Evolutionary conservation across 30 jellyfish, hydroid and myxozoan genomes (phyloP).

Genomic region (Aurelia coerulea): DNA sequence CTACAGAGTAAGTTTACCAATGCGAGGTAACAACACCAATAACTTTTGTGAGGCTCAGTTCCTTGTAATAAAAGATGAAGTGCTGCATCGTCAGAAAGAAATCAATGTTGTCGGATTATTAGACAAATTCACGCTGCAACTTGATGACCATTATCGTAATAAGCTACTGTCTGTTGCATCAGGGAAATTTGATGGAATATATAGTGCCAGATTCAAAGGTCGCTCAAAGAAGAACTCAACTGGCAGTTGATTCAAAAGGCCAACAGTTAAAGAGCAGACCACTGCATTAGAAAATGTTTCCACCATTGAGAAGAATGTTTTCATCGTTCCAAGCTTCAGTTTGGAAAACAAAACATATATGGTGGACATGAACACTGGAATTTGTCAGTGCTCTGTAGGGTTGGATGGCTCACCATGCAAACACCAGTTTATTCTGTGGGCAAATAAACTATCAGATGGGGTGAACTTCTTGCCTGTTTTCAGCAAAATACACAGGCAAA

Average conservation of each 20-base stretch:
- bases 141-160: constrained; percentile 11
- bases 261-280: background rate
- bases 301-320: background rate
- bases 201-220: constrained; percentile 16
- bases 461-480: constrained; percentile 28
- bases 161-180: constrained; percentile 30
- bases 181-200: constrained; percentile 23
- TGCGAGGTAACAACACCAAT: background rate
- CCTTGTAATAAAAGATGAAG: constrained; percentile 1
- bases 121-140: constrained; percentile 5
- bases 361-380: background rate
- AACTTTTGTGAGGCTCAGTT: constrained; percentile 4
- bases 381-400: constrained; percentile 19
- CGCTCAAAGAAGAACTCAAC: background rate
- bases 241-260: background rate
- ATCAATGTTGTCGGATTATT: no score
- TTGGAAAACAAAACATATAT: background rate
- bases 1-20: background rate
- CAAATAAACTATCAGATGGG: background rate
- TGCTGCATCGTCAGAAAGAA: no score
- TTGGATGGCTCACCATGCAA: constrained; percentile 42
- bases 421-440: constrained; percentile 42
- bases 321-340: background rate
- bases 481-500: constrained; percentile 25
- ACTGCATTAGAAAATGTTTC: background rate